phyloP scores from a whole-genome alignment of 2,888 invertebrate species.

The Ophion ventricosus region DNA sequence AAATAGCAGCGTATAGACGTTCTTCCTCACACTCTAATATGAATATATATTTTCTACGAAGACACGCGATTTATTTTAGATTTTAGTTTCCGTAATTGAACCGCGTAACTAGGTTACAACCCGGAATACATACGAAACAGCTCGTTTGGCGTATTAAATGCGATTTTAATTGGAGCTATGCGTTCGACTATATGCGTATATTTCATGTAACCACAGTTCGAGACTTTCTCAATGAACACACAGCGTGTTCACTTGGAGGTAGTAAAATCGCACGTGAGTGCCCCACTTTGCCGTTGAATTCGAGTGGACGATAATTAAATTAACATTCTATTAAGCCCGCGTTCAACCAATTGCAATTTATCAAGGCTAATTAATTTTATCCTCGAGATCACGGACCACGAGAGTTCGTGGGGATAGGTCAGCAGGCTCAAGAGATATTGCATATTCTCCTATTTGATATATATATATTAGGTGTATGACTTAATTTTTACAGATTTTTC shows the following conservation, averaged over 20 bases:
- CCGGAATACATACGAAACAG: background rate
- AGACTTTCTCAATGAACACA: slow-evolving; percentile 14
- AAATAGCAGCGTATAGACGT: no score
- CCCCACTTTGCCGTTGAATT: slow-evolving; percentile 14
- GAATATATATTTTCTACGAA: background rate
- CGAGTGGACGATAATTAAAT: slow-evolving; percentile 39
- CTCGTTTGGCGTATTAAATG: background rate
- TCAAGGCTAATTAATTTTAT: slow-evolving; percentile 36
- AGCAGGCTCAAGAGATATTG: slow-evolving; percentile 20
- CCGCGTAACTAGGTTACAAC: background rate
- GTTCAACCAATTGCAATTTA: slow-evolving; percentile 43
- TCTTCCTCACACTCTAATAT: no score
- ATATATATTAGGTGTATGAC: no score
- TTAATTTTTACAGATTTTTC: no score
- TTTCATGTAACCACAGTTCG: background rate
- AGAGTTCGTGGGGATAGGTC: background rate
- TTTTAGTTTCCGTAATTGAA: background rate
- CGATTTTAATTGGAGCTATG: no score
- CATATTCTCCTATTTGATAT: background rate
- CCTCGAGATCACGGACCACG: slow-evolving; percentile 1
- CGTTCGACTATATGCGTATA: background rate
- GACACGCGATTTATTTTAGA: background rate
- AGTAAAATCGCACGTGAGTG: slow-evolving; percentile 1
- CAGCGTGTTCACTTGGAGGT: background rate
- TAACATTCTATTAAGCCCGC: slow-evolving; percentile 41